A percentile compares a stretch with the other conserved stretches of the same genome.
phyloP scores from a whole-genome alignment of 2,113 vertebrate genomes.

The Pachycephala philippinensis region DNA sequence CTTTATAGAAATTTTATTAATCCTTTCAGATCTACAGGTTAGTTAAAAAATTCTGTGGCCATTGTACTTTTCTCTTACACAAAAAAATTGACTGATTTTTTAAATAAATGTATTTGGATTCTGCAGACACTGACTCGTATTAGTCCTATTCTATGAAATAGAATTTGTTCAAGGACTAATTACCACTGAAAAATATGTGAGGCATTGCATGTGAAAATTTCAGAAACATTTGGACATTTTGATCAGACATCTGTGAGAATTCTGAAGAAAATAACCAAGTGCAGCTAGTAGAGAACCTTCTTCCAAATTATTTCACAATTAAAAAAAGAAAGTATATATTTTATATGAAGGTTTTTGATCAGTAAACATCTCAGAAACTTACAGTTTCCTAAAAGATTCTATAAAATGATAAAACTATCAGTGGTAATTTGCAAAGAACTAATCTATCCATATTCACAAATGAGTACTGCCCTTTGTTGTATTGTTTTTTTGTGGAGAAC shows the following conservation, averaged over 20 bases:
- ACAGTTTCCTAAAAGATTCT: background rate
- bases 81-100: background rate
- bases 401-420: background rate
- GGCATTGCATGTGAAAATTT: background rate
- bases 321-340: no score
- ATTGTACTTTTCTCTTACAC: background rate
- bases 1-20: background rate
- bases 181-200: background rate
- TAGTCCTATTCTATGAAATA: background rate
- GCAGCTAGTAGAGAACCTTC: background rate
- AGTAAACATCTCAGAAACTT: background rate
- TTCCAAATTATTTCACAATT: background rate
- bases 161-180: background rate
- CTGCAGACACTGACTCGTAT: background rate
- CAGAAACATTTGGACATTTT: background rate
- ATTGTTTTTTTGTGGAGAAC: background rate
- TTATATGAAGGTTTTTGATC: background rate
- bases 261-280: background rate
- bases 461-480: background rate
- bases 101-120: background rate
- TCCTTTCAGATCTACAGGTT: background rate
- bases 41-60: background rate
- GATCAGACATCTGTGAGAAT: background rate
- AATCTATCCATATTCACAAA: background rate
- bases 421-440: background rate